Evolutionary conservation across 2,797 vertebrate species (phyloP), one percentile per base, ranked within the genome.

Genomic region (Bradypodion pumilum): DNA sequence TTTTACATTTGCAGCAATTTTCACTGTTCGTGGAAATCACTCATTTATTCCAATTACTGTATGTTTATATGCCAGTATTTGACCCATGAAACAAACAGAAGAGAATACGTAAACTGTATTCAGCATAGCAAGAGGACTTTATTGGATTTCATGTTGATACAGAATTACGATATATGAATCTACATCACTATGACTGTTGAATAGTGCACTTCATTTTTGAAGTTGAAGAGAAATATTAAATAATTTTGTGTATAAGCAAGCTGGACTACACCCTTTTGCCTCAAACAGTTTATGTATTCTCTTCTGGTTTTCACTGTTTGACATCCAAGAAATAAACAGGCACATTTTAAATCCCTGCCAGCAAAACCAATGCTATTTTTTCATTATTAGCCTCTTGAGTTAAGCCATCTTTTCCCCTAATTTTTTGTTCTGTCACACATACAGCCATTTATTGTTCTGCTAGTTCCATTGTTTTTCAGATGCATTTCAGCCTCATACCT

Each of bases 401-500:
- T 62, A 69, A 85, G 73, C 9, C n/a, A 40, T 76, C 63, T 49
- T 16, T 76, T 80, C 49, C 78, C 46, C 16, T 9, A 49, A 62
- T 35, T 62, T 25, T 44, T 40, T 37, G 27, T 76, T 81, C 63
- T 76, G n/a, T 76, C 73, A 37, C 32, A 70, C 52, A 60, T 40
- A 37, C 32, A 60, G n/a, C 42, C 10, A 81, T 76, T 69, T 37
- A 76, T 85, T n/a, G 23, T 5, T 68, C 73, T 56, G 23, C 4
- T 60, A 40, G 60, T 19, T 23, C 25, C 7, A 49, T n/a, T 52
- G 65, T 63, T 85, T 69, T 32, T 76, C 12, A 32, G 46, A 49
- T 80, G 40, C 84, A 46, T 66, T 75, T 80, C 37, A 62, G 65
- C 52, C 85, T 78, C 37, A 70, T 76, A n/a, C n/a, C n/a, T n/a